Conservation (phyloP, 2,113 vertebrate species). For the Ceyx margarethae region DNA sequence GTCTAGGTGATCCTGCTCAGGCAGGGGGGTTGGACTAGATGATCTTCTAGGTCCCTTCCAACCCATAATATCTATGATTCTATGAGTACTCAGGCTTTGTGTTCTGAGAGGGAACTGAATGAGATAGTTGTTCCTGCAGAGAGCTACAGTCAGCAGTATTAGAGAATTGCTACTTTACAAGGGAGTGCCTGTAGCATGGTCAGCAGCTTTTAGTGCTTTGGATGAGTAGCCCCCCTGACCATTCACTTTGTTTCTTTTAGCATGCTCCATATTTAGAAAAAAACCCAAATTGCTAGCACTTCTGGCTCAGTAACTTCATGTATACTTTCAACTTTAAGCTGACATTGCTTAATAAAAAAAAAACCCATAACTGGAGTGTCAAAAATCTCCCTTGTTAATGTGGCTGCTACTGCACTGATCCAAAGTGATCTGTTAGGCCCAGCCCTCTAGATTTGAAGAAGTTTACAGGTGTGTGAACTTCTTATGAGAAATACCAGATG, state of each 20-base stretch:
- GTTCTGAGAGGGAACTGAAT: background rate
- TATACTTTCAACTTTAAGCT: conserved; percentile 11
- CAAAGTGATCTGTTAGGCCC: too few species aligned
- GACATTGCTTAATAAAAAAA: background rate
- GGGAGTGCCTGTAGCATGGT: background rate
- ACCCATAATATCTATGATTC: too few species aligned
- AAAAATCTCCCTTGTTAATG: background rate
- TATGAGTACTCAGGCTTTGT: background rate
- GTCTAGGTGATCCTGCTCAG: too few species aligned
- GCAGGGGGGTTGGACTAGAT: too few species aligned
- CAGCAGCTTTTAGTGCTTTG: conserved; percentile 34
- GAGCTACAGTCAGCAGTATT: conserved; percentile 4
- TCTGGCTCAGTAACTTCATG: conserved; percentile 1
- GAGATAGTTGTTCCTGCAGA: background rate
- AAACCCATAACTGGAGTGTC: background rate
- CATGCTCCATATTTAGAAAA: conserved; percentile 2
- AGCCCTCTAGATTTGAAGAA: too few species aligned
- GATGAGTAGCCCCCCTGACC: conserved; percentile 16
- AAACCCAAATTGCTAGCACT: conserved; percentile 4
- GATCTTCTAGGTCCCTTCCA: too few species aligned
- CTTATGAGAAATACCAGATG: background rate
- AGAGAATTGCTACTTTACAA: conserved; percentile 31
- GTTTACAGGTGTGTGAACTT: too few species aligned
- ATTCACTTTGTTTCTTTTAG: conserved; percentile 5
- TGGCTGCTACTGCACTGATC: background rate